These are phyloP conservation scores for Pipistrellus pipistrellus DNA, from an alignment of 2,797 vertebrate genomes.

Conservation along the genomic window DNA sequence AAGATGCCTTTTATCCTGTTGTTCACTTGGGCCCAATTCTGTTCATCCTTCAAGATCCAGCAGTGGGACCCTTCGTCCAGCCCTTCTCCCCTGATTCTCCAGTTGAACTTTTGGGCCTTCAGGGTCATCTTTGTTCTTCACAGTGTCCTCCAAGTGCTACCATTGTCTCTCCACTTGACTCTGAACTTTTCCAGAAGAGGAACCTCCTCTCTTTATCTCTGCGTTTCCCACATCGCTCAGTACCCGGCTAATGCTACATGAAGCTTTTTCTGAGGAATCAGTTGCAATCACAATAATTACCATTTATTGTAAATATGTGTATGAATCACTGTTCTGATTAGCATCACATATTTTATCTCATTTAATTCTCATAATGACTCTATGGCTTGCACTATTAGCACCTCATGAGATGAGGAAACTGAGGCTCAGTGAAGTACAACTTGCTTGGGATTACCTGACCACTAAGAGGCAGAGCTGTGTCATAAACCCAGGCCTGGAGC, in stretches of 20 bases:
- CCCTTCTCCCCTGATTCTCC: background rate
- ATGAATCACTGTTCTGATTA: background rate
- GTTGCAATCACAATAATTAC: background rate
- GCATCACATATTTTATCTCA: background rate
- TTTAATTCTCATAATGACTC: background rate
- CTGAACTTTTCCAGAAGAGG: background rate
- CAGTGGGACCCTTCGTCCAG: background rate
- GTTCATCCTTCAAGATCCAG: background rate
- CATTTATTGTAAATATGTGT: background rate
- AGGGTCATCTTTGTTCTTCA: background rate
- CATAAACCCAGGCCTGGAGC: background rate
- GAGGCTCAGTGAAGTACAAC: background rate
- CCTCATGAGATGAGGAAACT: background rate
- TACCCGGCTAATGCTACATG: background rate
- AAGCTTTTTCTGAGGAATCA: background rate
- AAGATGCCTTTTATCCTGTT: background rate
- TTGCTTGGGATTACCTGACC: background rate
- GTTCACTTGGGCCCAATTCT: background rate
- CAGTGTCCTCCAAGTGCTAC: background rate
- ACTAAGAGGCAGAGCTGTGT: background rate
- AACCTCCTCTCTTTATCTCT: conserved; percentile 1
- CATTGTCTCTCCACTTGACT: background rate
- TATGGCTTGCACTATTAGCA: background rate
- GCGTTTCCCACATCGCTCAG: background rate
- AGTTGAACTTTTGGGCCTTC: background rate